These are phyloP conservation scores for Idaea dimidiata DNA, from an alignment of 2,888 invertebrate species.

Conservation along the genomic window DNA sequence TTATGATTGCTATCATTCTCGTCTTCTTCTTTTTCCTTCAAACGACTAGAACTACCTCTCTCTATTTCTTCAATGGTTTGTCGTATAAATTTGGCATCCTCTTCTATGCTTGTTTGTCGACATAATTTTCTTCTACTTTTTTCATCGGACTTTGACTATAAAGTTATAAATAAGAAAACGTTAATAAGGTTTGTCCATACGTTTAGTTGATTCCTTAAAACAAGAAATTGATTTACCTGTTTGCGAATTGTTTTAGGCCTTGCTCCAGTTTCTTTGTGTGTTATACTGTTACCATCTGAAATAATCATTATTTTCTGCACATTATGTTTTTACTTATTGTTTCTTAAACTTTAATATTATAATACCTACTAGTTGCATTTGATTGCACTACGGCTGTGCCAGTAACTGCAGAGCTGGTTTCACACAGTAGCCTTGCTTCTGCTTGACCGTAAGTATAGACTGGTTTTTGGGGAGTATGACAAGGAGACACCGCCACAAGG, in stretches of 20 bases:
- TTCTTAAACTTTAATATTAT: neutral
- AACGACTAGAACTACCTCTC: constrained; percentile 62
- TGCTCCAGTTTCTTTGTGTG: constrained; percentile 46
- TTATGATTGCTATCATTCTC: constrained; percentile 31
- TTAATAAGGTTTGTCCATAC: constrained; percentile 18
- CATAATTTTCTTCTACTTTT: constrained; percentile 51
- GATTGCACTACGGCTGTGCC: constrained; percentile 70
- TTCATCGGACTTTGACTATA: constrained; percentile 50
- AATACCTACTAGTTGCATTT: constrained; percentile 55
- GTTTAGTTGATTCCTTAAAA: constrained; percentile 12
- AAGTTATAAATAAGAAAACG: constrained; percentile 25
- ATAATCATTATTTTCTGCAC: constrained; percentile 32
- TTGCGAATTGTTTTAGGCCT: constrained; percentile 56
- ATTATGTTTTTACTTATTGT: neutral
- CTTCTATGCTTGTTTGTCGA: constrained; percentile 71
- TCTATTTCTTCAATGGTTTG: constrained; percentile 76
- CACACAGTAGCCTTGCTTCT: constrained; percentile 74
- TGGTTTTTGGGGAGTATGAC: constrained; percentile 85
- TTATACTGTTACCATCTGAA: constrained; percentile 53
- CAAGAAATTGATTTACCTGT: constrained; percentile 54
- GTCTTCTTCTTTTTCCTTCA: constrained; percentile 44
- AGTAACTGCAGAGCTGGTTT: constrained; percentile 68
- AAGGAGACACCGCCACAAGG: constrained; percentile 82
- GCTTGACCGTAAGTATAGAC: constrained; percentile 86
- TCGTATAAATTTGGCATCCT: constrained; percentile 71